Percentiles rank a stretch among this genome's conserved stretches.
Evolutionary conservation across 2,797 vertebrate species (phyloP).

Genomic region (Helicolenus hilgendorfi): DNA sequence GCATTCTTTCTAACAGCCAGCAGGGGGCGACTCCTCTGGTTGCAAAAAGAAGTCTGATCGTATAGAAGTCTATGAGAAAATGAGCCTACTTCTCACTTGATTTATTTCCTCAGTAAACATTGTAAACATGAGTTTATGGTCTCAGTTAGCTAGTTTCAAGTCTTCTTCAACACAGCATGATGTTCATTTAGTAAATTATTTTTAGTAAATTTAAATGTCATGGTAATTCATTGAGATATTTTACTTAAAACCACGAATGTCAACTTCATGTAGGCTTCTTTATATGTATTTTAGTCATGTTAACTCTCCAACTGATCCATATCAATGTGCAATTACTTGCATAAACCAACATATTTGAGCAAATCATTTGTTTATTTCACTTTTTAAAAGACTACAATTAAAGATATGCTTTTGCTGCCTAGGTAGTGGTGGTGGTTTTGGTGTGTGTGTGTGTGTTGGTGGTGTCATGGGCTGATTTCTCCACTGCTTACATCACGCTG

Average conservation of each 20-base stretch:
- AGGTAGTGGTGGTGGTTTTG: neutral
- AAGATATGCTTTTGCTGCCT: neutral
- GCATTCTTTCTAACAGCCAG: no score
- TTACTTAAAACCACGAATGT: neutral
- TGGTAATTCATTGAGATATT: neutral
- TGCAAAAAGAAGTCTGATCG: no score
- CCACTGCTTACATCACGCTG: slow-evolving; percentile 36
- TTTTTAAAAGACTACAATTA: neutral
- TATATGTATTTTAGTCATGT: neutral
- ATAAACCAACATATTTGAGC: neutral
- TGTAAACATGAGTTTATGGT: no score
- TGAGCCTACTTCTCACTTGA: no score
- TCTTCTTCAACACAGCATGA: no score
- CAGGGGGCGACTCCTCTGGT: no score
- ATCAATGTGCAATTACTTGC: neutral
- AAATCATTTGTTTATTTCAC: neutral
- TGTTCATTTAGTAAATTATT: no score
- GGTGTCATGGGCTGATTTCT: slow-evolving; percentile 25
- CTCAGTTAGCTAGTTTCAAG: no score
- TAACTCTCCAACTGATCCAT: neutral
- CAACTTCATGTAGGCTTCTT: neutral
- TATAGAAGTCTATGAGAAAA: no score
- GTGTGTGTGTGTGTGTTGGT: neutral
- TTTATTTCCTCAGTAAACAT: no score
- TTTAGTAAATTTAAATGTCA: no score